Evolutionary conservation across 2,888 invertebrate species (phyloP).

Genomic region (Andricus curvator): DNA sequence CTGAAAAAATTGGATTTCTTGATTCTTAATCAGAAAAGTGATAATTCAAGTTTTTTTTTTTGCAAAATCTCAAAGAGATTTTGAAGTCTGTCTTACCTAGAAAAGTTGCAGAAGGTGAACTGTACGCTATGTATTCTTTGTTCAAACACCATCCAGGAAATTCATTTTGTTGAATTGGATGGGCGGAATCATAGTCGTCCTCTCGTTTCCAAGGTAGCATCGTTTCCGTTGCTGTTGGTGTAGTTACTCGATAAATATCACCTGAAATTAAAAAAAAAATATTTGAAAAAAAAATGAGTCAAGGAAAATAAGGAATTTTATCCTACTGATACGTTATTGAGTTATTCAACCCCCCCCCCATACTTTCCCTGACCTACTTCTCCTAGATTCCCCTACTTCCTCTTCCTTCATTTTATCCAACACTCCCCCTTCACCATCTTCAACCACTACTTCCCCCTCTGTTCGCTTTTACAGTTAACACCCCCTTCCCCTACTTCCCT

Average conservation of each 20-base stretch:
- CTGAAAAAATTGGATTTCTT: slow-evolving; percentile 29
- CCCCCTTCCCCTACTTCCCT: too few species aligned
- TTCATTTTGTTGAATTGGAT: slow-evolving; percentile 87
- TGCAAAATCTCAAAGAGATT: background rate
- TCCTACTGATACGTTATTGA: too few species aligned
- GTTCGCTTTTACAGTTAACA: too few species aligned
- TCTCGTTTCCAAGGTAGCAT: slow-evolving; percentile 95
- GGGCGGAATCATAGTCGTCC: slow-evolving; percentile 86
- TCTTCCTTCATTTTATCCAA: too few species aligned
- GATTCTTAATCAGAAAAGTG: slow-evolving; percentile 1
- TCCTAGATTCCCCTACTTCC: too few species aligned
- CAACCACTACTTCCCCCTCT: too few species aligned
- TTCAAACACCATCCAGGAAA: slow-evolving; percentile 98
- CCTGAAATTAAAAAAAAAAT: slow-evolving; percentile 63
- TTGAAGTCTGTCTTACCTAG: slow-evolving; percentile 82
- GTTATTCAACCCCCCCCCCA: too few species aligned
- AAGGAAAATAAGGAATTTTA: too few species aligned
- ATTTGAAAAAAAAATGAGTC: background rate
- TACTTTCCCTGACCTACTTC: too few species aligned
- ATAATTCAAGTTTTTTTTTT: background rate
- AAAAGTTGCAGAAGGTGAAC: slow-evolving; percentile 94
- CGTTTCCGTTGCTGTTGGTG: slow-evolving; percentile 93
- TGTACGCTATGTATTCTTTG: slow-evolving; percentile 94
- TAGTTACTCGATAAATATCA: slow-evolving; percentile 88
- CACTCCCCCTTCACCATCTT: too few species aligned